Base-by-base conservation (phyloP, 1,140 invertebrate species). In the Drosophila mauritiana region DNA sequence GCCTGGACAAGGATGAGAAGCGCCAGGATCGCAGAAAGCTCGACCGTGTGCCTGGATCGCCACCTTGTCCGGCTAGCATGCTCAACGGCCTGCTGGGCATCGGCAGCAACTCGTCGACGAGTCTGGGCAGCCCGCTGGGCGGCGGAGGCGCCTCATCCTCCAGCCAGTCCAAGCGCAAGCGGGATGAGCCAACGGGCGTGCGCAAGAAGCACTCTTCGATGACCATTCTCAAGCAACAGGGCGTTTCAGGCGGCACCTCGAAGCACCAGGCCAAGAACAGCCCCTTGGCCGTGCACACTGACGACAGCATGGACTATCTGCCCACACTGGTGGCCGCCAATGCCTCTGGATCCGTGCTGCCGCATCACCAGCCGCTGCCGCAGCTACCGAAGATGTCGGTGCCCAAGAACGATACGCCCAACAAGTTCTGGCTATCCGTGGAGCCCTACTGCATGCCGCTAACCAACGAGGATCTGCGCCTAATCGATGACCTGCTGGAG, bases 391-490 rank as follows among this genome's bases (percentile, higher is more conserved):
- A 94, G 92, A n/a, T 91, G 37, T 56, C 81, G 17, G 42, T 92
- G 59, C 96, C 96, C 10, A 97, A 97, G 92, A 98, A 98, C 92
- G 98, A 99, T 93, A 97, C 96, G 55, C 97, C 97, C 2, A 97
- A 98, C 89, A 96, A 98, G 92, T 99, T 99, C 94, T 99, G 98
- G 98, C 95, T 96, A 39, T 97, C 97, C 31, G 96, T 99, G 1
- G 98, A 99, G 92, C 96, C 97, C 1, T 99, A 98, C 91, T 98
- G 97, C 93, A 95, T 96, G 45, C 96, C 97, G 54, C 95, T 98
- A 49, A 97, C 96, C 57, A 94, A 95, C 51, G 98, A 99, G 90
- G 97, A 99, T 92, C 94, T 97, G 31, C 81, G 94, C 90, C 94
- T 96, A 65, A 93, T 98, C 34, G 96, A 98, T 91, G 96, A 96